Percentiles rank a stretch among this genome's conserved stretches.
phyloP scores from a whole-genome alignment of 2,113 vertebrate genomes.

The Ophiodon elongatus region DNA sequence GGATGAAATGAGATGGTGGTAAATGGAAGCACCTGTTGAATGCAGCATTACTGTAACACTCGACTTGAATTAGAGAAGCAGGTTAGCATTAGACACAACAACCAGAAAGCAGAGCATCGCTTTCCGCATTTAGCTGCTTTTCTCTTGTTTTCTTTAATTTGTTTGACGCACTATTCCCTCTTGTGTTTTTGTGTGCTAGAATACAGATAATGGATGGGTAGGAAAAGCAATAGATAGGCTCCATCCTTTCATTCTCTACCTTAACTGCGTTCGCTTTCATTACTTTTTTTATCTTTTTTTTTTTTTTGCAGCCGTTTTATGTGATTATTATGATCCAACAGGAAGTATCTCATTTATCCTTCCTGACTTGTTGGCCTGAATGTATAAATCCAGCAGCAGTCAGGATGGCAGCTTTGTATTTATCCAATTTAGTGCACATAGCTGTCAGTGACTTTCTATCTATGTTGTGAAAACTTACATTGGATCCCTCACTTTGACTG shows the following conservation, averaged over 20 bases:
- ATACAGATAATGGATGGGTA: background rate
- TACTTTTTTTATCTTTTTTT: slow-evolving; percentile 54
- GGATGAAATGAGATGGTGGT: slow-evolving; percentile 23
- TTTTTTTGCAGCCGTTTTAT: slow-evolving; percentile 56
- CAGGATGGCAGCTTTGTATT: slow-evolving; percentile 48
- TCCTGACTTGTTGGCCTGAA: slow-evolving; percentile 42
- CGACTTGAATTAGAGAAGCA: background rate
- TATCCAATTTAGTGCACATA: slow-evolving; percentile 54
- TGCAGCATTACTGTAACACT: background rate
- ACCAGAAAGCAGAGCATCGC: background rate
- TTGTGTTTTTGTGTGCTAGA: background rate
- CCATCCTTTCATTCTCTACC: slow-evolving; percentile 17
- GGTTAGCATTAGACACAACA: background rate
- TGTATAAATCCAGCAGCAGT: slow-evolving; percentile 54
- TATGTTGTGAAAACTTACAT: slow-evolving; percentile 16
- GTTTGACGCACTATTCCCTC: background rate
- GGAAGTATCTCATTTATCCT: slow-evolving; percentile 62
- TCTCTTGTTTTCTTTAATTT: background rate
- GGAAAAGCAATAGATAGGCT: slow-evolving; percentile 14
- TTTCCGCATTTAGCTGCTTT: background rate
- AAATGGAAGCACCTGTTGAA: slow-evolving; percentile 48
- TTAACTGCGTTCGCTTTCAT: slow-evolving; percentile 12
- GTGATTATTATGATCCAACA: slow-evolving; percentile 62
- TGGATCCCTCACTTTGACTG: slow-evolving; percentile 45
- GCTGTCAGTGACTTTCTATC: slow-evolving; percentile 30